Conservation (phyloP, 2,113 vertebrate genomes). For the Archocentrus centrarchus region DNA sequence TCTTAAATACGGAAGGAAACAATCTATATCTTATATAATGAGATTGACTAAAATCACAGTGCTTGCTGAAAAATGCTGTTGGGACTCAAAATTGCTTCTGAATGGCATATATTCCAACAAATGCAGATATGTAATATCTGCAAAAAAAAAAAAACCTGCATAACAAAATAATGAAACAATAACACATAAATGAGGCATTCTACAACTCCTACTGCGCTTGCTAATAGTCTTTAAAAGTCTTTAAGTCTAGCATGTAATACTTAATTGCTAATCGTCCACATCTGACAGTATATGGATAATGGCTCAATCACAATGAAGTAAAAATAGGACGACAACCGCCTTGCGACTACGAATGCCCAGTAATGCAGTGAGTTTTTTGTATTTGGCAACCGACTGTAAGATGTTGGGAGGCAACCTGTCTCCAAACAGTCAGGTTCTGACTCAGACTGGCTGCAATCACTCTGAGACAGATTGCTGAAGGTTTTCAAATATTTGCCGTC, state of each 20-base stretch:
- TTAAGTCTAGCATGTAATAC: too few relatives aligned
- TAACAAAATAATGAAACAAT: background rate
- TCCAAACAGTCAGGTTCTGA: background rate
- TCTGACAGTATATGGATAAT: too few relatives aligned
- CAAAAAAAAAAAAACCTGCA: background rate
- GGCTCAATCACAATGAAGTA: background rate
- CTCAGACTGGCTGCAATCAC: background rate
- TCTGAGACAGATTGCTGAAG: too few relatives aligned
- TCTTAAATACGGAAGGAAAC: conserved; percentile 1
- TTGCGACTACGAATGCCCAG: background rate
- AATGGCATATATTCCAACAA: background rate
- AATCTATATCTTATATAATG: background rate
- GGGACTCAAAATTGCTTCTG: background rate
- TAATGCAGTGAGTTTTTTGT: background rate
- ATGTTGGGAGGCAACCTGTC: background rate
- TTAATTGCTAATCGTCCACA: background rate
- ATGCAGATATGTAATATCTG: background rate
- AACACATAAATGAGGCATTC: background rate
- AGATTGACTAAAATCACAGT: background rate
- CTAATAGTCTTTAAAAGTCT: too few relatives aligned
- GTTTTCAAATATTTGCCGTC: too few relatives aligned
- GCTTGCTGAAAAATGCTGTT: background rate
- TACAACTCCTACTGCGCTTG: background rate
- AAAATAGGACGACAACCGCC: background rate
- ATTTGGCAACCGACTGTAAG: background rate